phyloP scores from a whole-genome alignment of 2,113 vertebrate genomes.

The Macquaria ambigua region DNA sequence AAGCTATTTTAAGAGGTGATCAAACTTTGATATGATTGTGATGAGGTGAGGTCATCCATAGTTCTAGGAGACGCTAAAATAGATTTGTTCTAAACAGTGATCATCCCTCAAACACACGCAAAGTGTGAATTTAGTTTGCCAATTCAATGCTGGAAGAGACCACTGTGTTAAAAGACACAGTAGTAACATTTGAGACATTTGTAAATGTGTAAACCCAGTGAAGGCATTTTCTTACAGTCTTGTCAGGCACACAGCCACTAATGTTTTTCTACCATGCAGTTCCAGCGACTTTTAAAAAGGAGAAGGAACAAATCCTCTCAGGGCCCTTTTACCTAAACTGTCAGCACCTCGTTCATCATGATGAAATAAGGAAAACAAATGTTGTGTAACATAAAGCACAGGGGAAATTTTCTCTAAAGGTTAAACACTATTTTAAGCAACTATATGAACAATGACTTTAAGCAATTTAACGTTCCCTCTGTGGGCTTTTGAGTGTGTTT shows the following conservation, averaged over 20 bases:
- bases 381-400: slow-evolving; percentile 45
- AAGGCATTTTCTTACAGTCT: neutral
- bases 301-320: slow-evolving; percentile 17
- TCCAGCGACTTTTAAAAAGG: slow-evolving; percentile 27
- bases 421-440: slow-evolving; percentile 66
- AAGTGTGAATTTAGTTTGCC: neutral
- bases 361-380: slow-evolving; percentile 59
- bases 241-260: slow-evolving; percentile 16
- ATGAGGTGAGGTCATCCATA: neutral
- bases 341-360: slow-evolving; percentile 60
- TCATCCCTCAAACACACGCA: neutral
- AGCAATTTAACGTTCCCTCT: slow-evolving; percentile 19
- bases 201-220: slow-evolving; percentile 4
- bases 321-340: slow-evolving; percentile 48
- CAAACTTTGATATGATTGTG: slow-evolving; percentile 24
- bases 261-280: slow-evolving; percentile 8
- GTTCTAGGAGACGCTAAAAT: slow-evolving; percentile 8
- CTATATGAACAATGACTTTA: slow-evolving; percentile 26
- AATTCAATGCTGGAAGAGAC: slow-evolving; percentile 13
- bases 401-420: slow-evolving; percentile 41
- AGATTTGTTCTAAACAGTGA: neutral
- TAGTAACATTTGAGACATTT: slow-evolving; percentile 12
- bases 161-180: neutral
- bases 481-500: slow-evolving; percentile 15
- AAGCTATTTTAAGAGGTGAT: slow-evolving; percentile 35